Base-by-base conservation (phyloP, 1,140 invertebrate genomes). In the Oryctes rhinoceros region DNA sequence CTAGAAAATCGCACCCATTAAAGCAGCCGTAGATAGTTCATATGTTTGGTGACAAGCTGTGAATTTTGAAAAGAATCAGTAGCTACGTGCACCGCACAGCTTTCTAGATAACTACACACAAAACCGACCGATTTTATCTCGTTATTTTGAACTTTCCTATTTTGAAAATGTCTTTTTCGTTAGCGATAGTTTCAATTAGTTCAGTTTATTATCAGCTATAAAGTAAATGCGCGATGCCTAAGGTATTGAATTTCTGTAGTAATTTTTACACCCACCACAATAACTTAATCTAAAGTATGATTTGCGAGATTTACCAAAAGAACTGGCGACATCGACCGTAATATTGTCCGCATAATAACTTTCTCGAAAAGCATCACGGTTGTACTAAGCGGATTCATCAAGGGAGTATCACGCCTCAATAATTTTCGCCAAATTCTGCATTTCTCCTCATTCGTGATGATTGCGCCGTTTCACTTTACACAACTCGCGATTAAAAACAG, bases 341-440 rank as follows among this genome's bases (percentile, higher is more conserved):
- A 6, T 20, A 62, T 62, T 62, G 13, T 20, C 15, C 53, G 53
- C 53, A 20, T 62, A 62, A 62, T 62, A 62, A 62, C 5, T 62
- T 62, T 6, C 15, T 13, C 5, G 53, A 18, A n/a, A 20, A 5
- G 53, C 7, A 20, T 2, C 20, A 5, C 53, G 5, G 53, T 6
- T 62, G 53, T 62, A 20, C 20, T 62, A 62, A 62, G 53, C 53
- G 13, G 53, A 62, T 62, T 62, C 53, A 62, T 62, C 53, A 62
- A 62, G 53, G 20, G 5, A 7, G 13, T 62, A 62, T 62, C 53
- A 62, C 53, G 53, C 53, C 53, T 13, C 53, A 20, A n/a, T 62
- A 11, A 62, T 62, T 62, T 62, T 13, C 7, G 13, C 1, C 53
- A 15, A 62, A 62, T 62, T 62, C 20, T 62, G 7, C 53, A 20